Evolutionary conservation across 2,888 invertebrate genomes (phyloP).

Genomic region (Lampropteryx suffumata): DNA sequence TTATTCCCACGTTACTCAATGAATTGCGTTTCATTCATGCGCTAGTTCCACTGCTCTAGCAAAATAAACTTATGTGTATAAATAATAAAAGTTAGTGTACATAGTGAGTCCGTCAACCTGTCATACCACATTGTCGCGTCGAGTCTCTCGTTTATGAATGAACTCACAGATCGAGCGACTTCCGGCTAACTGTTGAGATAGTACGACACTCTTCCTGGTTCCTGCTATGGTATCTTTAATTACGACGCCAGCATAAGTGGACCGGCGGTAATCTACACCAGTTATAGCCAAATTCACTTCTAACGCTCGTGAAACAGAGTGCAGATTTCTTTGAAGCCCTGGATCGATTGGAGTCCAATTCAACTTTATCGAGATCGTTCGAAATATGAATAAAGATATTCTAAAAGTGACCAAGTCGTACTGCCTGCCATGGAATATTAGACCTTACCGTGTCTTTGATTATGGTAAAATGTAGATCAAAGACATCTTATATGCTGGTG

Average conservation of each 20-base stretch:
- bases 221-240: conserved; percentile 82
- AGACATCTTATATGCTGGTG: conserved; percentile 50
- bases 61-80: conserved; percentile 52
- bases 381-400: conserved; percentile 81
- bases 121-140: conserved; percentile 73
- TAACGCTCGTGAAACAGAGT: conserved; percentile 51
- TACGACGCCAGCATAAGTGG: conserved; percentile 70
- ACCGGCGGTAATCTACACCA: conserved; percentile 43
- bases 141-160: conserved; percentile 79
- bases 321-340: conserved; percentile 42
- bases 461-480: conserved; percentile 53
- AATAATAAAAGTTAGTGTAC: conserved; percentile 58
- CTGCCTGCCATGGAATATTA: conserved; percentile 46
- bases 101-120: conserved; percentile 51
- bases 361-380: conserved; percentile 74
- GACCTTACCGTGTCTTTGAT: conserved; percentile 46
- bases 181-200: conserved; percentile 83
- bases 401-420: conserved; percentile 68
- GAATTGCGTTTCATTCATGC: conserved; percentile 78
- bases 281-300: conserved; percentile 40
- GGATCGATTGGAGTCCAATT: conserved; percentile 66
- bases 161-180: conserved; percentile 80
- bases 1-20: conserved; percentile 76
- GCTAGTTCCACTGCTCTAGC: conserved; percentile 40
- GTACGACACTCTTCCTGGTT: conserved; percentile 83